Evolutionary conservation across 2,113 vertebrate genomes (phyloP).

Genomic region (Nestor notabilis): DNA sequence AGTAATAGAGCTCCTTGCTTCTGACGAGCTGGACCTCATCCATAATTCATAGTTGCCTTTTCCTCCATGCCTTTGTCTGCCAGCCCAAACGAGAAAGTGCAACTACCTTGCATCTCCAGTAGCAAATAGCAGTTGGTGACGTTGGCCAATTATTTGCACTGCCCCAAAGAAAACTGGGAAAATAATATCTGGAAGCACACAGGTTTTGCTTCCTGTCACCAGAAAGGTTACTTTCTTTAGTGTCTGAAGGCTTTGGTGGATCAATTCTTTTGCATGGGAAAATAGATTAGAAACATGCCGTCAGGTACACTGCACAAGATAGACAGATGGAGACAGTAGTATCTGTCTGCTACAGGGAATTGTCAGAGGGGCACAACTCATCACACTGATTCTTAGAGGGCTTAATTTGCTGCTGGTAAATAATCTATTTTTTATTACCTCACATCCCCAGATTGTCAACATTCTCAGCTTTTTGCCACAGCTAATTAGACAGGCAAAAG

Average conservation of each 20-base stretch:
- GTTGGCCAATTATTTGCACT: constrained; percentile 43
- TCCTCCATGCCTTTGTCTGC: neutral
- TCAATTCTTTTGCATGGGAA: constrained; percentile 49
- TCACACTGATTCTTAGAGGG: constrained; percentile 48
- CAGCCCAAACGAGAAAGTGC: neutral
- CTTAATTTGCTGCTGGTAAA: constrained; percentile 70
- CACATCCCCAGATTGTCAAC: constrained; percentile 69
- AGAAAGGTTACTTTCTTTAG: constrained; percentile 37
- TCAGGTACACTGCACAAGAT: constrained; percentile 33
- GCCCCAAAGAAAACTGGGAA: neutral
- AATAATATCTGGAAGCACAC: neutral
- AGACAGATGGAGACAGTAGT: constrained; percentile 59
- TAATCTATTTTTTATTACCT: constrained; percentile 71
- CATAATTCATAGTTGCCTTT: neutral
- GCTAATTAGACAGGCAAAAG: constrained; percentile 76
- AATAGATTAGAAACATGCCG: constrained; percentile 41
- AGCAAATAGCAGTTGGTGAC: neutral
- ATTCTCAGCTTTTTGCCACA: constrained; percentile 66
- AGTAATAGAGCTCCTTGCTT: neutral
- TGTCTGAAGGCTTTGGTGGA: constrained; percentile 37
- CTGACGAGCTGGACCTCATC: neutral
- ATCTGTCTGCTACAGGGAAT: constrained; percentile 38
- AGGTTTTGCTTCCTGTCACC: constrained; percentile 37
- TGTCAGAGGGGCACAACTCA: constrained; percentile 59
- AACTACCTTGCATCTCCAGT: neutral